A percentile compares a stretch with the other conserved stretches of the same genome.
Evolutionary conservation across 1,140 invertebrate genomes (phyloP).

Genomic region (Scaptomyza graminum): DNA sequence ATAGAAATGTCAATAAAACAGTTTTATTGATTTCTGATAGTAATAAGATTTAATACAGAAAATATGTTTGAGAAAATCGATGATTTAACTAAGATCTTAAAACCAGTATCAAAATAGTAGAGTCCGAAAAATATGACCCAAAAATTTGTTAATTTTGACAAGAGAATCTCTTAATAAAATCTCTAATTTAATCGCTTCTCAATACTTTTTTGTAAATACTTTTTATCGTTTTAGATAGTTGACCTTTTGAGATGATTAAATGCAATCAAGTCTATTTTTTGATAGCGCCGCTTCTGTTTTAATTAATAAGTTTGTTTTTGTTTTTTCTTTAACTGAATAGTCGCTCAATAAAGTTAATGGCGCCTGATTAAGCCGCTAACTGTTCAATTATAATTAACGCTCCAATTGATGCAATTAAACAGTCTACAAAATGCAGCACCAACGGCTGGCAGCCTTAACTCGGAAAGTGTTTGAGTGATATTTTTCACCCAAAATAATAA

Average conservation of each 20-base stretch:
- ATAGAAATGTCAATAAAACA: not conserved
- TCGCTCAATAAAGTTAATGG: conserved; percentile 1
- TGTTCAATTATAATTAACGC: conserved; percentile 45
- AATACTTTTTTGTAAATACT: no score
- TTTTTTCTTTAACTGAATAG: not conserved
- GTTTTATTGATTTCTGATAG: no score
- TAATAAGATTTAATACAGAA: no score
- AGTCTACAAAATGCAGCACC: conserved; percentile 17
- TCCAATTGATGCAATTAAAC: conserved; percentile 75
- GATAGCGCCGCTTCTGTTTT: conserved; percentile 1
- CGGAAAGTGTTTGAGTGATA: conserved; percentile 6
- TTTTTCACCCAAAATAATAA: not conserved
- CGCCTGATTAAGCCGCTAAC: conserved; percentile 1
- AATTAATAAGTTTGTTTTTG: not conserved
- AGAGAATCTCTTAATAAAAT: no score
- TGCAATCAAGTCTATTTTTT: no score
- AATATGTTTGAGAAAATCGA: no score
- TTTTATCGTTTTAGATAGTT: not conserved
- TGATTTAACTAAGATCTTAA: no score
- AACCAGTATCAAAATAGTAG: not conserved
- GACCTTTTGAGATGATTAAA: not conserved
- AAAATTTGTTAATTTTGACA: not conserved
- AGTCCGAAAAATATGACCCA: not conserved
- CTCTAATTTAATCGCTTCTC: no score
- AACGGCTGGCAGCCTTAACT: conserved; percentile 20